These are phyloP conservation scores for Cephus pygmeus DNA, from an alignment of 2,888 invertebrate species.

Conservation along the genomic window DNA sequence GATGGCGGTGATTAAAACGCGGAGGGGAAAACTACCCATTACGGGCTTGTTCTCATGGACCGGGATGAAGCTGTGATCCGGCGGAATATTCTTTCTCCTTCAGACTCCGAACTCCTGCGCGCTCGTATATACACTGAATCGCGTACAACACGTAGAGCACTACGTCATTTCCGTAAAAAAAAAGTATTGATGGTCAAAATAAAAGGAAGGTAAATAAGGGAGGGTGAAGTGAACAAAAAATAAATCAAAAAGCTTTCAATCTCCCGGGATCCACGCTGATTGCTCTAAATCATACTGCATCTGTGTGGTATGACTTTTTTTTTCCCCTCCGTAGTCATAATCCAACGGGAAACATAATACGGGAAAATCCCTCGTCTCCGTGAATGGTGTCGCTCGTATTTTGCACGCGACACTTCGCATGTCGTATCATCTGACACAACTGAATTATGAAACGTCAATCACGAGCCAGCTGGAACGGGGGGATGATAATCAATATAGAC, in stretches of 20 bases:
- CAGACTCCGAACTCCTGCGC: neutral
- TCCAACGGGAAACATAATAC: neutral
- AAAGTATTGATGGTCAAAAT: neutral
- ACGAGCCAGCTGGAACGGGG: conserved; percentile 16
- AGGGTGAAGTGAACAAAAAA: neutral
- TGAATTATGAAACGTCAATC: conserved; percentile 57
- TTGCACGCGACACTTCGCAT: conserved; percentile 33
- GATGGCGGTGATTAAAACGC: conserved; percentile 4
- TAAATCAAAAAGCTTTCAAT: neutral
- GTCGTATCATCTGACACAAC: conserved; percentile 50
- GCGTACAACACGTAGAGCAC: neutral
- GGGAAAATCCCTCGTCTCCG: neutral
- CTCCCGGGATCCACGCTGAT: neutral
- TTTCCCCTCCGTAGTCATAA: neutral
- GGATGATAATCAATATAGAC: neutral
- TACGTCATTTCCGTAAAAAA: neutral
- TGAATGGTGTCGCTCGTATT: neutral
- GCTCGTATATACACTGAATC: neutral
- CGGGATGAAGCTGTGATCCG: neutral
- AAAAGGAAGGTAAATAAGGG: neutral
- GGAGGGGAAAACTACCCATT: conserved; percentile 4
- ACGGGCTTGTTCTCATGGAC: neutral
- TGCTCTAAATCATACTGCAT: neutral
- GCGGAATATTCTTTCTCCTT: neutral
- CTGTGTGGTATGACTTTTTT: neutral